These are phyloP conservation scores for Acanthopagrus latus DNA, from an alignment of 2,797 vertebrate genomes.

Conservation along the genomic window DNA sequence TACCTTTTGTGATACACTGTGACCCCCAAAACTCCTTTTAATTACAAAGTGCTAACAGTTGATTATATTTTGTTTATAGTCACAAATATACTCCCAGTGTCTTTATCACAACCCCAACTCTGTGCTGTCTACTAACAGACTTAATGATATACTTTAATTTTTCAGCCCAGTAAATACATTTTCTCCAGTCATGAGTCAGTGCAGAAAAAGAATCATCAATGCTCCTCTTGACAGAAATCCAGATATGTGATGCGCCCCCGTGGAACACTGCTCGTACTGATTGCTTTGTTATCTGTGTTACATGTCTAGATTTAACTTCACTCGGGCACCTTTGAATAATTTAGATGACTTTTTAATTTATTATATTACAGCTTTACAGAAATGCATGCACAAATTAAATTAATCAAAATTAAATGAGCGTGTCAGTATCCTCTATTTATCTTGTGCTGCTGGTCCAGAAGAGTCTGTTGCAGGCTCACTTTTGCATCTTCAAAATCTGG, in stretches of 20 bases:
- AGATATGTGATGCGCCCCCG: neutral
- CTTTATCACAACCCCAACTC: neutral
- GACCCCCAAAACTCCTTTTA: too few species aligned
- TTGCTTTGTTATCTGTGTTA: neutral
- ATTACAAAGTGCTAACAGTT: too few species aligned
- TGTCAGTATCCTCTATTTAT: conserved; percentile 79
- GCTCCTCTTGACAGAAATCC: conserved; percentile 25
- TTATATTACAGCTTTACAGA: neutral
- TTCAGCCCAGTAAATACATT: conserved; percentile 1
- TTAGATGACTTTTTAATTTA: neutral
- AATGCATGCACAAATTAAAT: neutral
- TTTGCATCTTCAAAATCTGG: conserved; percentile 93
- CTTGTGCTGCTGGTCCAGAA: conserved; percentile 91
- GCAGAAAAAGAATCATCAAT: conserved; percentile 10
- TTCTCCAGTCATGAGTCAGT: neutral
- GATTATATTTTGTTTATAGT: too few species aligned
- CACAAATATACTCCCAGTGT: too few species aligned
- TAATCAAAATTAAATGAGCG: neutral
- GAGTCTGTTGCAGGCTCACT: conserved; percentile 90
- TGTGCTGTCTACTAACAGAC: conserved; percentile 1
- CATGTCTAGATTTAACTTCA: neutral
- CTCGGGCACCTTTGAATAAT: neutral
- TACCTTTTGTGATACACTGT: too few species aligned
- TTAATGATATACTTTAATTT: conserved; percentile 34
- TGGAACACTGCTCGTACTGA: neutral